Conservation (phyloP, 92 coral and sea anemone species). For the Siderastrea radians region DNA sequence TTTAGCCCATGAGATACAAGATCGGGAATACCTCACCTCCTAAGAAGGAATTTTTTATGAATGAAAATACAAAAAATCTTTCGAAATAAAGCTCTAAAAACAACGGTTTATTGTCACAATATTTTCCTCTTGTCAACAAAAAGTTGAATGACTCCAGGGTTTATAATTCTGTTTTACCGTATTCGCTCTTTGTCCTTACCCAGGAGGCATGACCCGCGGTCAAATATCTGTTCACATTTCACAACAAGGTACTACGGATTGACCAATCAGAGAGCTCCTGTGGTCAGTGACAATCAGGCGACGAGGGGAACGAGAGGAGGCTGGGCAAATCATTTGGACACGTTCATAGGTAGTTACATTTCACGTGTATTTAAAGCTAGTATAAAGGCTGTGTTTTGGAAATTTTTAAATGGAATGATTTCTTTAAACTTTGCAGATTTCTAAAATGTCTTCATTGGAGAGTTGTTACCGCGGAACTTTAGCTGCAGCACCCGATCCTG, state of each 20-base stretch:
- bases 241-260: background rate
- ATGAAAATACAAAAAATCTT: too few relatives aligned
- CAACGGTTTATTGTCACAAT: too few relatives aligned
- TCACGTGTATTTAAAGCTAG: conserved; percentile 14
- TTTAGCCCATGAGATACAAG: too few relatives aligned
- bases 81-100: too few relatives aligned
- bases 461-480: conserved; percentile 75
- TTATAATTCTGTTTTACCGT: too few relatives aligned
- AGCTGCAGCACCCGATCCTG: conserved; percentile 88
- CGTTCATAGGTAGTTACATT: background rate
- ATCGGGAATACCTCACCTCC: too few relatives aligned
- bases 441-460: conserved; percentile 79
- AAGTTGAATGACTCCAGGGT: too few relatives aligned
- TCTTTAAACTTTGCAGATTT: background rate
- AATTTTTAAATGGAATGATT: background rate
- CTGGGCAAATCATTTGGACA: background rate
- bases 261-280: conserved; percentile 1
- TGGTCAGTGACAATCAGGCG: background rate
- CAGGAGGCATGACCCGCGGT: too few relatives aligned
- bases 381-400: background rate
- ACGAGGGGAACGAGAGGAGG: background rate
- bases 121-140: too few relatives aligned
- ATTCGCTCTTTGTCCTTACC: too few relatives aligned
- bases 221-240: too few relatives aligned
- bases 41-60: too few relatives aligned